These are phyloP conservation scores for Ostrea denselamellosa DNA, from an alignment of 1,140 invertebrate species.

Conservation along the genomic window DNA sequence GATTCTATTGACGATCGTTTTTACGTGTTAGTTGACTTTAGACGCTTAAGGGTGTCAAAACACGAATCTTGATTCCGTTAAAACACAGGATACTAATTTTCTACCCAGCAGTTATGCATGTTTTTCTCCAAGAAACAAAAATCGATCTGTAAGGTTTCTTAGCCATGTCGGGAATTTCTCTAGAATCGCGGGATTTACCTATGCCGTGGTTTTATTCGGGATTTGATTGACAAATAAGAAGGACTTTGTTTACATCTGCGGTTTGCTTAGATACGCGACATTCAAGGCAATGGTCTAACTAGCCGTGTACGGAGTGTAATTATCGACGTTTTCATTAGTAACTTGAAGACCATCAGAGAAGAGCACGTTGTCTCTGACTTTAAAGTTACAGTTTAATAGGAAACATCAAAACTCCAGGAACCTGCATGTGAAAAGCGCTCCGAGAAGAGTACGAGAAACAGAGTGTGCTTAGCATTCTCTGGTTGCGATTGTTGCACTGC, in stretches of 20 bases:
- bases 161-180: conserved; percentile 19
- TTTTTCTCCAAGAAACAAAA: not conserved
- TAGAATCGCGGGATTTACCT: conserved; percentile 37
- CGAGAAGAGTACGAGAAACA: too few species aligned
- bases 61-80: conserved; percentile 5
- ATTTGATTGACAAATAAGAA: conserved; percentile 39
- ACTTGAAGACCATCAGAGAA: not conserved
- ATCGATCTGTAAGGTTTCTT: not conserved
- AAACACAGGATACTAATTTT: conserved; percentile 10
- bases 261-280: conserved; percentile 39
- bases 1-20: not conserved
- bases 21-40: not conserved
- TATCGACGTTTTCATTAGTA: conserved; percentile 31
- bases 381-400: not conserved
- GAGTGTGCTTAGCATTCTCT: too few species aligned
- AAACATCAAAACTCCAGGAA: not conserved
- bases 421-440: too few species aligned
- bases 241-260: conserved; percentile 19
- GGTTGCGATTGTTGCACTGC: not conserved
- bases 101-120: not conserved
- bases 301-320: not conserved
- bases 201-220: conserved; percentile 21
- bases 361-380: not conserved
- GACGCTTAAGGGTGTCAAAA: not conserved
- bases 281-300: conserved; percentile 24